phyloP scores from a whole-genome alignment of 2,113 vertebrate genomes.

The Argyrosomus japonicus region DNA sequence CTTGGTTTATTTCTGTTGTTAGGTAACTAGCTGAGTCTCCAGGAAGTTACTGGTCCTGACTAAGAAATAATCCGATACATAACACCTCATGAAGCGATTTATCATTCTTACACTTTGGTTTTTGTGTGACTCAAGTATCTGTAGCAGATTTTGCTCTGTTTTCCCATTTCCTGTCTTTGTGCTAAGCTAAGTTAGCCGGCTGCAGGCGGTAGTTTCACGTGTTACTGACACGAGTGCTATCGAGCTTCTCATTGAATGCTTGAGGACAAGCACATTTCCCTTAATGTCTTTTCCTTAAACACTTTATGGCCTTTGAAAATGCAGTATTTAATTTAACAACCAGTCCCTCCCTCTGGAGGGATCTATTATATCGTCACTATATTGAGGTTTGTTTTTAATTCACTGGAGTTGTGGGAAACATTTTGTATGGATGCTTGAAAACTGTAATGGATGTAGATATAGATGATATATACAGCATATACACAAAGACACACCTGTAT shows the following conservation, averaged over 20 bases:
- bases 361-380: slow-evolving; percentile 57
- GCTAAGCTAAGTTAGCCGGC: background rate
- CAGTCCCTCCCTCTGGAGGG: background rate
- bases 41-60: background rate
- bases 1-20: background rate
- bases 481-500: slow-evolving; percentile 63
- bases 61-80: background rate
- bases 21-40: background rate
- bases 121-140: background rate
- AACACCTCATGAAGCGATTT: background rate
- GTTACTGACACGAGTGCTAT: background rate
- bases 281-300: background rate
- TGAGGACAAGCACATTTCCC: background rate
- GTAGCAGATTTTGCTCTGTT: too few relatives aligned
- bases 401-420: slow-evolving; percentile 85
- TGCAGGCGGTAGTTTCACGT: background rate
- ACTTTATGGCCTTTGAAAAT: slow-evolving; percentile 30
- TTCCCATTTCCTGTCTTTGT: slow-evolving; percentile 5
- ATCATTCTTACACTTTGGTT: background rate
- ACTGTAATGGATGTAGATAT: slow-evolving; percentile 62
- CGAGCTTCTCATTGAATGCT: background rate
- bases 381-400: slow-evolving; percentile 79
- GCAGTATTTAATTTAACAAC: background rate
- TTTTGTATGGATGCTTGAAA: slow-evolving; percentile 88
- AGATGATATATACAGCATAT: slow-evolving; percentile 47